phyloP scores from a whole-genome alignment of 2,888 invertebrate species.

The Anodontia alba region DNA sequence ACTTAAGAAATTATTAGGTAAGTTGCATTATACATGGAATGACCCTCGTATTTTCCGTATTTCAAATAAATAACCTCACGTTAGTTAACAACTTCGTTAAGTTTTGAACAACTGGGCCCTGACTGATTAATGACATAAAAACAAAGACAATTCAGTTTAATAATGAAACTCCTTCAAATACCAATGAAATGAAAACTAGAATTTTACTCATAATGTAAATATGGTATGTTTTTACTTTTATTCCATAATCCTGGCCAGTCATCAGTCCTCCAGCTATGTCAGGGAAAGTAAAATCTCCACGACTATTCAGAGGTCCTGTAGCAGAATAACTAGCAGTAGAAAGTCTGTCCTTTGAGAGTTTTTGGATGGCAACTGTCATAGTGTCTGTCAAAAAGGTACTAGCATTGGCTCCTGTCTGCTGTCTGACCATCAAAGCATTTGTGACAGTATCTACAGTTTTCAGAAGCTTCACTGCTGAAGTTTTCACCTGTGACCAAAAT shows the following conservation, averaged over 20 bases:
- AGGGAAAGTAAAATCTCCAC: neutral
- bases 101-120: no score
- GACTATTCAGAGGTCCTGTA: neutral
- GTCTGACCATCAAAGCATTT: conserved; percentile 29
- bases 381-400: conserved; percentile 42
- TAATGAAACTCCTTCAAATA: no score
- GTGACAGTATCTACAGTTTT: conserved; percentile 37
- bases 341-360: neutral
- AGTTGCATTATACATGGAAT: no score
- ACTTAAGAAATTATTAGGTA: no score
- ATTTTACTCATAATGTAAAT: no score
- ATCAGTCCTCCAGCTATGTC: neutral
- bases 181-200: no score
- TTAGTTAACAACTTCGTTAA: no score
- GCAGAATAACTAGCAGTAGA: neutral
- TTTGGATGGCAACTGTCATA: conserved; percentile 34
- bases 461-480: conserved; percentile 33
- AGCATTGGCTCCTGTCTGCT: conserved; percentile 29
- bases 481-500: conserved; percentile 37
- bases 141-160: no score
- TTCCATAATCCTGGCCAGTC: conserved; percentile 2
- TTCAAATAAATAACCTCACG: no score
- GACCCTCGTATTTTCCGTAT: no score
- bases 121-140: no score
- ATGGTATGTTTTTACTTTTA: no score